Conservation (phyloP, 2,113 vertebrate genomes). For the Planiliza haematocheilus region DNA sequence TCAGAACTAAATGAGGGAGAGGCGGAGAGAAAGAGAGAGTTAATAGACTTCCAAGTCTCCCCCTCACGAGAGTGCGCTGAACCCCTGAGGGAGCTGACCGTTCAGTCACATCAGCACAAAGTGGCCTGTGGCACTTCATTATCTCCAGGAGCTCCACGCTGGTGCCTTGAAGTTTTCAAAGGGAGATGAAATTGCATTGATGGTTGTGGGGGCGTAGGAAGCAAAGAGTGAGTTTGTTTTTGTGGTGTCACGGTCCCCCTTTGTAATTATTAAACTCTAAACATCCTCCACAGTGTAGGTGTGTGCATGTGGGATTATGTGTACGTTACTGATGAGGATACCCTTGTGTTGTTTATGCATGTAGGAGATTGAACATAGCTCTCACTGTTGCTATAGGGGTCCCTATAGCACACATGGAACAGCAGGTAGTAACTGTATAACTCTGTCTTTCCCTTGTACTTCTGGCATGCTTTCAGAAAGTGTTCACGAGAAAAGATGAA, state of each 20-base stretch:
- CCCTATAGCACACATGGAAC: neutral
- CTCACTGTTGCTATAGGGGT: neutral
- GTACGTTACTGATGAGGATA: slow-evolving; percentile 13
- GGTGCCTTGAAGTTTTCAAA: slow-evolving; percentile 69
- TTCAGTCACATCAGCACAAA: slow-evolving; percentile 62
- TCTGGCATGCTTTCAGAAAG: slow-evolving; percentile 1
- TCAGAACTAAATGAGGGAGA: slow-evolving; percentile 33
- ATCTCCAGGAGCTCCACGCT: slow-evolving; percentile 47
- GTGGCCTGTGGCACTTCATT: slow-evolving; percentile 55
- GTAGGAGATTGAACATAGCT: slow-evolving; percentile 22
- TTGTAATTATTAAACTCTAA: slow-evolving; percentile 68
- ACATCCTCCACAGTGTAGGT: slow-evolving; percentile 66
- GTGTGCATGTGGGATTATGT: slow-evolving; percentile 25
- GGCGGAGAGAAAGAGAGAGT: neutral
- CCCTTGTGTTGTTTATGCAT: slow-evolving; percentile 25
- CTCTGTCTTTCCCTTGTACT: neutral
- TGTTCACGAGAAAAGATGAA: neutral
- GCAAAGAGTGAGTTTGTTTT: slow-evolving; percentile 43
- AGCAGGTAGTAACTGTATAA: neutral
- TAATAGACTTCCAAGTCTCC: slow-evolving; percentile 63
- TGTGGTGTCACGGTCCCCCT: slow-evolving; percentile 24
- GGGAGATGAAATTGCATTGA: slow-evolving; percentile 51
- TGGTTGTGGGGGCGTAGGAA: slow-evolving; percentile 56
- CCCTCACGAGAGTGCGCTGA: slow-evolving; percentile 48
- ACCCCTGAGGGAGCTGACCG: slow-evolving; percentile 22